phyloP scores from a whole-genome alignment of 1,140 invertebrate genomes.

The Panagrolaimus sp. region DNA sequence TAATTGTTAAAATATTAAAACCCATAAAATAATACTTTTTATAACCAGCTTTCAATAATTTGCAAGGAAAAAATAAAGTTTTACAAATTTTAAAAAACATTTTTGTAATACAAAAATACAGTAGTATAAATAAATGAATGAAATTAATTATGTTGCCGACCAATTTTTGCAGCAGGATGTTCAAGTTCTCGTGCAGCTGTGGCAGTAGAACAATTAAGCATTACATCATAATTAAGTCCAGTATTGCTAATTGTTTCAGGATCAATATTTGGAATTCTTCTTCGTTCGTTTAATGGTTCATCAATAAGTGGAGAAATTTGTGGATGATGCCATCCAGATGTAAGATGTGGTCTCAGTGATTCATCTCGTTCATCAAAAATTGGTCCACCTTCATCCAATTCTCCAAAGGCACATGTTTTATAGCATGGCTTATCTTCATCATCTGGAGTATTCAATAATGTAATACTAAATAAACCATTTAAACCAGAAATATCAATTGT shows the following conservation, averaged over 20 bases:
- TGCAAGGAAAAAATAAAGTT: no score
- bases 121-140: no score
- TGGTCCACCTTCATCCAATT: not conserved
- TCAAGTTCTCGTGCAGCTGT: not conserved
- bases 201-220: not conserved
- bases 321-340: not conserved
- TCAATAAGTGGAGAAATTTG: not conserved
- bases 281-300: no score
- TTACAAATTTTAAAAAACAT: no score
- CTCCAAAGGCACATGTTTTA: not conserved
- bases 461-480: not conserved
- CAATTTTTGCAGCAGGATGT: slow-evolving; percentile 3
- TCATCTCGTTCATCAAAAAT: not conserved
- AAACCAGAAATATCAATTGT: not conserved
- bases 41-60: no score
- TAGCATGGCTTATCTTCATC: not conserved
- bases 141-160: not conserved
- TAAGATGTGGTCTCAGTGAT: not conserved
- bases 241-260: not conserved
- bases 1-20: no score
- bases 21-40: no score
- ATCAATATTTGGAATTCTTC: no score
- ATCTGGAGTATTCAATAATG: not conserved
- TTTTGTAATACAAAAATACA: no score
- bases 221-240: not conserved